Evolutionary conservation across 2,113 vertebrate species (phyloP).

Genomic region (Tretioscincus oriximinensis): DNA sequence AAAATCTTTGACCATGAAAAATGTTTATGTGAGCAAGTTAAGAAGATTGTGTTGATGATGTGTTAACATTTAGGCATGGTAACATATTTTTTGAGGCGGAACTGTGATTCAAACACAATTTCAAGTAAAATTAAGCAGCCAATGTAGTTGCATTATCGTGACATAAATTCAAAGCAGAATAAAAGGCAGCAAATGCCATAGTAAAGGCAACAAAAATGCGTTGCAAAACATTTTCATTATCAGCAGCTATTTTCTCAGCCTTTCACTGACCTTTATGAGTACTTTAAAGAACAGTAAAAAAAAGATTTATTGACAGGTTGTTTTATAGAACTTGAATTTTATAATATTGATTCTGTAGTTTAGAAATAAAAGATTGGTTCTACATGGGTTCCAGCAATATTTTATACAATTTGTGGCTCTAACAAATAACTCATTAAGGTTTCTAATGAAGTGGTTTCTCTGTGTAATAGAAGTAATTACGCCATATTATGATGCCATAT

Average conservation of each 20-base stretch:
- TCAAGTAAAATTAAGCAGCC: neutral
- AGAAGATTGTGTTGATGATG: neutral
- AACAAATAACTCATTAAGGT: neutral
- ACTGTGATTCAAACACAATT: neutral
- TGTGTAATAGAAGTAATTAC: neutral
- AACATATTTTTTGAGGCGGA: neutral
- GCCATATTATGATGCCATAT: neutral
- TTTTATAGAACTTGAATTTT: slow-evolving; percentile 43
- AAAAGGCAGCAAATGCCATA: neutral
- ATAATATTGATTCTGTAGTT: neutral
- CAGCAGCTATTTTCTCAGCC: neutral
- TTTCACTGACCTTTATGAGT: neutral
- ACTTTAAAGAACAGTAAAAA: neutral
- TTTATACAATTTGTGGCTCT: neutral
- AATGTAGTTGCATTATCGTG: neutral
- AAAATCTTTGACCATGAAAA: neutral
- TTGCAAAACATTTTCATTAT: neutral
- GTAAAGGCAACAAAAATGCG: neutral
- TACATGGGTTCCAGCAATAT: neutral
- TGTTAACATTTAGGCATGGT: neutral
- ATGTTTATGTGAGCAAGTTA: neutral
- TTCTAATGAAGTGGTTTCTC: neutral
- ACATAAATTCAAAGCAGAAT: neutral
- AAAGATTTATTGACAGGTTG: slow-evolving; percentile 10
- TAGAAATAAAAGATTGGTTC: neutral